Evolutionary conservation across 2,113 vertebrate genomes (phyloP), one percentile per base, ranked within the genome.

Genomic region (Clinocottus analis): DNA sequence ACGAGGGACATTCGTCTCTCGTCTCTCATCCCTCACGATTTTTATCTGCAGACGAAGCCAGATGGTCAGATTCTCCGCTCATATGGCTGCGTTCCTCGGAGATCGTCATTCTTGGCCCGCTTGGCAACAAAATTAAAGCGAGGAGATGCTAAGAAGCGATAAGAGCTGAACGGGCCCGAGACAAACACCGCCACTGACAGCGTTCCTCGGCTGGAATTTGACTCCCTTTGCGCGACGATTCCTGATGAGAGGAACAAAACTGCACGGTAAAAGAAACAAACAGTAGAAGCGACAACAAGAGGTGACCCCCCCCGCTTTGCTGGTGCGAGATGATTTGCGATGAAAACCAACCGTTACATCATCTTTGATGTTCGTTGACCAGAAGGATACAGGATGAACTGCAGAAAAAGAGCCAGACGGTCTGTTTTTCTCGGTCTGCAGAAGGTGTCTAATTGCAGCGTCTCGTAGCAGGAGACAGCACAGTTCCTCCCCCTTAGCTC

Each of bases 21-120:
- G 72, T 65, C 49, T 77, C 69, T 72, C 45, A n/a, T 87, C 89
- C 86, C 89, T 79, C 0, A 67, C 5, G 72, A 82, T 78, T 78
- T 79, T 63, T 53, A 74, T 78, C 86, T 70, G 87, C 80, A 61
- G 43, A 75, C 80, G 79, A 85, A 78, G 88, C 85, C 92, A 93
- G 92, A 93, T 93, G 92, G 92, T 87, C 88, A 80, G 68, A 88
- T 85, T 81, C 85, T 87, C 83, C 45, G 80, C 75, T 92, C 89
- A 85, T 89, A 90, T 93, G 92, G 71, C 86, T 65, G 62, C 7
- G 39, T 72, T 84, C 91, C 83, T 79, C 1, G 3, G 91, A 89
- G 90, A 91, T 86, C 78, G 29, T 19, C 55, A n/a, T 75, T 86
- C 81, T 59, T 61, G 61, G 64, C 72, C 64, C 31, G 47, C 62